Evolutionary conservation across 2,888 invertebrate species (phyloP).

Genomic region (Aphidoletes aphidimyza): DNA sequence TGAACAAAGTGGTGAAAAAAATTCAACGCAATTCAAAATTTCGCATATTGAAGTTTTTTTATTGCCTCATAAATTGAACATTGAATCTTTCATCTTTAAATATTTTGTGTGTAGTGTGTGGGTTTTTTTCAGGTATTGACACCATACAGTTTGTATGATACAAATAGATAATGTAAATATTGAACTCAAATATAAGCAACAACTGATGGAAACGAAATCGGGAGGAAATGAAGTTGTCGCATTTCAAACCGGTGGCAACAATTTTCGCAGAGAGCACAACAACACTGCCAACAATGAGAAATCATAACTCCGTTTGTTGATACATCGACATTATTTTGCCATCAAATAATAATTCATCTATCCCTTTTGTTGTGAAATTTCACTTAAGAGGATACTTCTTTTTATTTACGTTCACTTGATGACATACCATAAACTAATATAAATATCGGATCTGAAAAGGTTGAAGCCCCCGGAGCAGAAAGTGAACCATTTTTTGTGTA

Average conservation of each 20-base stretch:
- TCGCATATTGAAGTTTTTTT: slow-evolving; percentile 16
- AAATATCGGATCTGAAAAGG: too few species aligned
- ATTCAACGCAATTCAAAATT: not conserved
- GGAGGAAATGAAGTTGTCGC: too few species aligned
- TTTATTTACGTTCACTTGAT: not conserved
- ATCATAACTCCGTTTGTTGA: not conserved
- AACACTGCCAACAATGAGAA: not conserved
- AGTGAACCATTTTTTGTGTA: too few species aligned
- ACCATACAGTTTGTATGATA: too few species aligned
- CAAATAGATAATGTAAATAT: too few species aligned
- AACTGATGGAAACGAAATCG: too few species aligned
- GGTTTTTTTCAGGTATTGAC: too few species aligned
- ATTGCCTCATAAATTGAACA: slow-evolving; percentile 4
- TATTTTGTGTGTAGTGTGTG: too few species aligned
- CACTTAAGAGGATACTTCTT: not conserved
- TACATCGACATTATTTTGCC: not conserved
- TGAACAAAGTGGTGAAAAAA: too few species aligned
- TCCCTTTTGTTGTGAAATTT: not conserved
- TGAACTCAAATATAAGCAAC: too few species aligned
- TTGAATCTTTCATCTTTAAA: not conserved
- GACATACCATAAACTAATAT: not conserved
- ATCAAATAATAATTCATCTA: not conserved
- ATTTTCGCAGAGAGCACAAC: not conserved
- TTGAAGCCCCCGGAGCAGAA: too few species aligned
- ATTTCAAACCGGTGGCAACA: too few species aligned